These are phyloP conservation scores for Saccopteryx leptura DNA, from an alignment of 2,113 vertebrate genomes.

Conservation along the genomic window DNA sequence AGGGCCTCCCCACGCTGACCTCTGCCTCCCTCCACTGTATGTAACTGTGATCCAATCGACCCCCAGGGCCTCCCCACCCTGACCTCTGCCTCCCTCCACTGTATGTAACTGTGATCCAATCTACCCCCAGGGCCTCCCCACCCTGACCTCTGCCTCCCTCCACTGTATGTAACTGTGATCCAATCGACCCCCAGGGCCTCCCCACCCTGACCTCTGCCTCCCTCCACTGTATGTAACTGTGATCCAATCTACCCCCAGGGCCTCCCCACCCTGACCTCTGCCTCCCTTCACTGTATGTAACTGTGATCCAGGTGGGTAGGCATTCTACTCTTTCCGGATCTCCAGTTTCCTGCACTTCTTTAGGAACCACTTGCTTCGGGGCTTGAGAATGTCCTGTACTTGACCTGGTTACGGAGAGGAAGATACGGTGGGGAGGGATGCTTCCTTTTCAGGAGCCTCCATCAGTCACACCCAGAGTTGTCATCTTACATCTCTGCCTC, in stretches of 20 bases:
- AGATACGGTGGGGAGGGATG: fast-evolving
- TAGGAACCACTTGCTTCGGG: background rate
- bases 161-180: background rate
- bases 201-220: background rate
- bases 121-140: background rate
- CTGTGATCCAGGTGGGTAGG: background rate
- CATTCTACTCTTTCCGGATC: background rate
- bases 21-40: background rate
- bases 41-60: background rate
- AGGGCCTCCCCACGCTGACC: background rate
- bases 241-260: background rate
- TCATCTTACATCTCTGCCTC: background rate
- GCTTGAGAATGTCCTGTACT: background rate
- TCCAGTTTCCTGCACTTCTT: background rate
- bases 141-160: background rate
- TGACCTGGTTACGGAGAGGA: background rate
- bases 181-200: background rate
- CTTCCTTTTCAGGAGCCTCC: background rate
- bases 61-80: background rate
- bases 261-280: background rate
- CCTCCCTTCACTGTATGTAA: background rate
- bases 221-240: background rate
- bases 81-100: background rate
- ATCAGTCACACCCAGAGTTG: background rate
- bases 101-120: background rate